These are phyloP conservation scores for Merops nubicus DNA, from an alignment of 2,113 vertebrate species.

Conservation along the genomic window DNA sequence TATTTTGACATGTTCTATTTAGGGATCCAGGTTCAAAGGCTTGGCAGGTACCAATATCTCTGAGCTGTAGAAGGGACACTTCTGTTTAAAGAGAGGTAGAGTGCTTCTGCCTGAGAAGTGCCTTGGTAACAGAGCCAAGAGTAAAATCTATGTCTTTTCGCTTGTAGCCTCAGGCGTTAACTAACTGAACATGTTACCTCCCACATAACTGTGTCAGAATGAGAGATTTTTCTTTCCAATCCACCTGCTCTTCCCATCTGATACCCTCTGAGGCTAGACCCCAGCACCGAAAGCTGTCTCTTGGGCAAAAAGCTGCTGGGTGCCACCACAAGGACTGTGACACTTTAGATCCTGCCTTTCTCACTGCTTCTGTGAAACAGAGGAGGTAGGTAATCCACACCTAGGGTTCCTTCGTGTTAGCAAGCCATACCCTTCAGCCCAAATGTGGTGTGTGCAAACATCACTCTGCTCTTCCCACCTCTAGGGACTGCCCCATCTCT, in stretches of 20 bases:
- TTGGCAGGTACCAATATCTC: not conserved
- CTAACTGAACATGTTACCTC: not conserved
- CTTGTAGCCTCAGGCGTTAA: not conserved
- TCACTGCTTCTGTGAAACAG: not conserved
- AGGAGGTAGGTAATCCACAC: not conserved
- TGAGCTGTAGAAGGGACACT: not conserved
- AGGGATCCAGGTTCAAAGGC: not conserved
- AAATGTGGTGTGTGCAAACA: not conserved
- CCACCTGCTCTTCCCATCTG: not conserved
- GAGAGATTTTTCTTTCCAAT: not conserved
- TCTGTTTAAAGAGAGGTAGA: not conserved
- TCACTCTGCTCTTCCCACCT: not conserved
- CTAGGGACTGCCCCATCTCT: not conserved
- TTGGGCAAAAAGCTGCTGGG: not conserved
- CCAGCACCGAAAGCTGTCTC: not conserved
- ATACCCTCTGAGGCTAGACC: not conserved
- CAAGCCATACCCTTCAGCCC: not conserved
- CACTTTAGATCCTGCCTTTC: not conserved
- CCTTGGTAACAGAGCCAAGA: not conserved
- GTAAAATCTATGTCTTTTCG: not conserved
- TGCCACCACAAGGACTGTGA: rapidly evolving
- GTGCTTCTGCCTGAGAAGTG: not conserved
- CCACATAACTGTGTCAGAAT: slow-evolving; percentile 9
- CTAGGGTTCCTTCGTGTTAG: not conserved
- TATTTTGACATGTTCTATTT: not conserved